phyloP scores from a whole-genome alignment of 2,113 vertebrate genomes.

The Epinephelus cyanopodus region DNA sequence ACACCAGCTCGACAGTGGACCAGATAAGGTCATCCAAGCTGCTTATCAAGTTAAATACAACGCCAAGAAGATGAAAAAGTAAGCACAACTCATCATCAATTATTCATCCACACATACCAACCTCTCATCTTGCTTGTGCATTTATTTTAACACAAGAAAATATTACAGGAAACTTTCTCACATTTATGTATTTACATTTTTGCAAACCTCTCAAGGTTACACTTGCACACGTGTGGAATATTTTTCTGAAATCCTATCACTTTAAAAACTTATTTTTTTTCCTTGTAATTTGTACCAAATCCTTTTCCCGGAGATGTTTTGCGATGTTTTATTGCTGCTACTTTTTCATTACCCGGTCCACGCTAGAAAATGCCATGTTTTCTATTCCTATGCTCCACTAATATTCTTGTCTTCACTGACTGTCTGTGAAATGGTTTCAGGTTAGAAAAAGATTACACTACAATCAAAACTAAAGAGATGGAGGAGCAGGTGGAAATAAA shows the following conservation, averaged over 20 bases:
- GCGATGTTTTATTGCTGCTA: too few relatives aligned
- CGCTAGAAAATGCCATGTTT: not conserved
- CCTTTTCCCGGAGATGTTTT: too few relatives aligned
- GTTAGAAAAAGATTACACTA: constrained; percentile 99
- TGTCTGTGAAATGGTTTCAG: constrained; percentile 76
- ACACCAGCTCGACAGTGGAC: constrained; percentile 94
- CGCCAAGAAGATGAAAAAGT: constrained; percentile 99
- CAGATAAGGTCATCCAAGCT: constrained; percentile 95
- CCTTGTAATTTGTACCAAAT: too few relatives aligned
- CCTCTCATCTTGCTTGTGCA: too few relatives aligned
- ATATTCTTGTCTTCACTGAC: not conserved
- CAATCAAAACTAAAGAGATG: constrained; percentile 99
- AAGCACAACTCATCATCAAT: constrained; percentile 64
- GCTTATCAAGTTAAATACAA: constrained; percentile 99
- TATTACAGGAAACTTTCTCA: too few relatives aligned
- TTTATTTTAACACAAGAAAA: not conserved
- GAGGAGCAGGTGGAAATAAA: constrained; percentile 99
- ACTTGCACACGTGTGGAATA: too few relatives aligned
- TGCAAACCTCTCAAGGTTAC: too few relatives aligned
- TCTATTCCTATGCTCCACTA: not conserved
- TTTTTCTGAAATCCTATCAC: too few relatives aligned
- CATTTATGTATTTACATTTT: too few relatives aligned
- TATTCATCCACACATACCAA: not conserved
- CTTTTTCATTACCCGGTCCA: too few relatives aligned
- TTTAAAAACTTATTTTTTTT: too few relatives aligned